Evolutionary conservation across 2,113 vertebrate genomes (phyloP).

Genomic region (Tragelaphus strepsiceros): DNA sequence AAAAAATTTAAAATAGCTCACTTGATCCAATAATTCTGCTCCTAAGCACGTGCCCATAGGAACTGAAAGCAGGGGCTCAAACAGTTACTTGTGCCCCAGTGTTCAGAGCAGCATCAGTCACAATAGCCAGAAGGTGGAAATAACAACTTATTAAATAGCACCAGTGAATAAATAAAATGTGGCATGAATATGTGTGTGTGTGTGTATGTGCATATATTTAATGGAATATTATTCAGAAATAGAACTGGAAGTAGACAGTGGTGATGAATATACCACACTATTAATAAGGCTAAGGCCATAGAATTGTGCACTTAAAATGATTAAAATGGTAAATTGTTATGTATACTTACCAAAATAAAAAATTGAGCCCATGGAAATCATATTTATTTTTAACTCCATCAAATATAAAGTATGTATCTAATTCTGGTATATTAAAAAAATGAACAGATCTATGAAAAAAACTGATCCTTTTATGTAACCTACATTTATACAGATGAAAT

Average conservation of each 20-base stretch:
- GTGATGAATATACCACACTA: not conserved
- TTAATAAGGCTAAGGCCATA: not conserved
- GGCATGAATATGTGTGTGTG: too few relatives aligned
- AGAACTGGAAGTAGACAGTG: not conserved
- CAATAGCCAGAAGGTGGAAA: not conserved
- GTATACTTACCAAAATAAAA: not conserved
- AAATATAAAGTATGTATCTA: not conserved
- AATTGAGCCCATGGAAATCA: not conserved
- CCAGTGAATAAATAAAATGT: not conserved
- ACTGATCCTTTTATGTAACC: not conserved
- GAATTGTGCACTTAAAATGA: not conserved
- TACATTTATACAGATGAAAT: not conserved
- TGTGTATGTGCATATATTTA: not conserved
- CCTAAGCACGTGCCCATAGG: not conserved
- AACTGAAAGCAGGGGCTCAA: not conserved
- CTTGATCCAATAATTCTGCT: not conserved
- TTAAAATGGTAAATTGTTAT: not conserved
- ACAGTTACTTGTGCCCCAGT: not conserved
- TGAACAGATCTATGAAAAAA: not conserved
- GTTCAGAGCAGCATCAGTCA: not conserved
- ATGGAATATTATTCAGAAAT: not conserved
- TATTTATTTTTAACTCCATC: not conserved
- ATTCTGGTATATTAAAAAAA: not conserved
- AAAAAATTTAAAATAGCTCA: not conserved
- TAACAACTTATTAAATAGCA: not conserved